Evolutionary conservation across 2,797 vertebrate species (phyloP), one percentile per base, ranked within the genome.

Genomic region (Gadopsis bispinosus): DNA sequence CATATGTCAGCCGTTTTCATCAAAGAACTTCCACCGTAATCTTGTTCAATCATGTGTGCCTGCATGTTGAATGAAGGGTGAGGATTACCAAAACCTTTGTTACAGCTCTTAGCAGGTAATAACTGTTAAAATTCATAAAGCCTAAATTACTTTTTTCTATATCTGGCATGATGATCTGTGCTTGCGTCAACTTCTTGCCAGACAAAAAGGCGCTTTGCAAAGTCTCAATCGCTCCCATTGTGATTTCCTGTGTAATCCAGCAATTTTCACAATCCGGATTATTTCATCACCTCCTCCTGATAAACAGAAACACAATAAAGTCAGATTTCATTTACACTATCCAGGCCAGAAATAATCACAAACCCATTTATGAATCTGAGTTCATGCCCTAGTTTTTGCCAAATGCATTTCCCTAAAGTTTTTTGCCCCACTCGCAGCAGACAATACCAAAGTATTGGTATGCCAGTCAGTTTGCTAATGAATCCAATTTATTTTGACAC

Each of bases 181-280:
- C 80, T 89, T 70, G 80, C 77, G 56, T 80, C 76, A 85, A 81
- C 69, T 86, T 90, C 75, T 75, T 77, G 63, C 63, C 79, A 80
- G 79, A 73, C 77, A 76, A 79, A 87, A 81, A 77, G 47, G 53
- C 66, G 67, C 60, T 85, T 58, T 87, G 75, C 86, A 89, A 90
- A 87, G 53, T 83, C 87, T 90, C 89, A 91, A 80, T 92, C 91
- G 67, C 81, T 87, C 69, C 84, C 82, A 84, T 87, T 88, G 88
- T 90, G 83, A 91, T 88, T 93, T 87, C 81, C 86, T 88, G 83
- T 89, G 83, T 94, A 95, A 95, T 94, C 94, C 92, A 79, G 73
- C 89, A 88, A 91, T 94, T 91, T 93, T 85, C 81, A 85, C 90
- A 89, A 93, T 92, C 92, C 89, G 88, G 92, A 95, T 94, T 91